Evolutionary conservation across 2,113 vertebrate genomes (phyloP), one percentile per base, ranked within the genome.

Genomic region (Nyctereutes procyonoides): DNA sequence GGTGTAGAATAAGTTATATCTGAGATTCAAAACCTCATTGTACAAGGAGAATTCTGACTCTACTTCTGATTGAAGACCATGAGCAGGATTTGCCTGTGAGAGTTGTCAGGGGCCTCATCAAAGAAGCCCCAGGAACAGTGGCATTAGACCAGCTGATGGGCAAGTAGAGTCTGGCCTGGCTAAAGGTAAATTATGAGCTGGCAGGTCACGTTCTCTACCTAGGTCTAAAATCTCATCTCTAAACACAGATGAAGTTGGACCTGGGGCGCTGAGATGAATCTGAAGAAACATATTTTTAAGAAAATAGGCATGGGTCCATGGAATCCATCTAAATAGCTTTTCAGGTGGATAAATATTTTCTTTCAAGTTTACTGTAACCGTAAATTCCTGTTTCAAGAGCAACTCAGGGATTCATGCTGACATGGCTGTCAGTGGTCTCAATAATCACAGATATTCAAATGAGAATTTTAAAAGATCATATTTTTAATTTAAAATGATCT

Each of bases 401-500:
- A 5, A 71, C 88, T 91, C 63, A 2, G 79, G 95, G 88, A 95
- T 98, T 97, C 82, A 63, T 24, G 58, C 81, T 53, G 55, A 96
- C 81, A 71, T 51, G 84, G 7, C 80, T 96, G 95, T 94, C 96
- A 96, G 86, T 93, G 90, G 88, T 92, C 63, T 96, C 95, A 93
- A 81, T 77, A 93, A 67, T 87, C 92, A 95, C 13, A 89, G 96
- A 65, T 85, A 96, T 79, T 98, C 93, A 97, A 96, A 93, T 97
- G 76, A 95, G 93, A 79, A 90, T 93, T 98, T 93, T 60, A 93
- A 95, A 97, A 76, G 84, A 95, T 93, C 85, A 91, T 65, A 96
- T 94, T 93, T 98, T 96, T 85, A 91, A 95, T 96, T 94, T 93
- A 95, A 96, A 94, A 89, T 90, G n/a, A 71, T 89, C 94, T 97